Percentiles rank a stretch among this genome's conserved stretches.
These are phyloP conservation scores for Oryzias curvinotus DNA, from an alignment of 2,113 vertebrate species.

Conservation along the genomic window DNA sequence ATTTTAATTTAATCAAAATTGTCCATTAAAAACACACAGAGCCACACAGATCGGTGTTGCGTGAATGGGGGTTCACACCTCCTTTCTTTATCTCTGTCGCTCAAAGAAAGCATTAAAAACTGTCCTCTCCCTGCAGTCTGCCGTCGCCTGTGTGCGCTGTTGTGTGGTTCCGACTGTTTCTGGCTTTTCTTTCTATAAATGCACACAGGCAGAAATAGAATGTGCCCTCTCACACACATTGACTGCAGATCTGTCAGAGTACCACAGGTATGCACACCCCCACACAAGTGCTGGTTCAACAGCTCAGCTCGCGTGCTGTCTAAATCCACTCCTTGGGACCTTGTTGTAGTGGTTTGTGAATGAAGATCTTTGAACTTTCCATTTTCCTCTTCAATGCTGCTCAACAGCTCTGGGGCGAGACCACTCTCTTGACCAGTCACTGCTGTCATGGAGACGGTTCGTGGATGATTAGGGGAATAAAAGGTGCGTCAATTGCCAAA, in stretches of 20 bases:
- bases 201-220: conserved; percentile 19
- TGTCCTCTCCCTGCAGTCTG: conserved; percentile 57
- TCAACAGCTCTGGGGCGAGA: conserved; percentile 26
- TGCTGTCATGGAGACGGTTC: conserved; percentile 16
- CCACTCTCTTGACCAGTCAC: conserved; percentile 24
- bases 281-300: background rate
- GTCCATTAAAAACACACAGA: background rate
- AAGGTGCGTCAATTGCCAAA: conserved; percentile 2
- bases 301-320: conserved; percentile 5
- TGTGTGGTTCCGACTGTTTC: conserved; percentile 23
- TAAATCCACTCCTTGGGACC: conserved; percentile 3
- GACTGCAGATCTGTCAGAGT: conserved; percentile 7
- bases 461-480: conserved; percentile 22
- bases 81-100: conserved; percentile 53
- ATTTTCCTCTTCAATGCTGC: conserved; percentile 12
- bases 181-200: conserved; percentile 44
- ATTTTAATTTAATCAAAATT: too few species aligned
- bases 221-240: conserved; percentile 7
- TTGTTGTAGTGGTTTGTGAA: conserved; percentile 40
- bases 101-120: conserved; percentile 56
- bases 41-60: conserved; percentile 42
- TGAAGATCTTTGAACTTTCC: conserved; percentile 36
- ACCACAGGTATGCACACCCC: background rate
- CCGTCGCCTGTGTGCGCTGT: conserved; percentile 24
- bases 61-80: conserved; percentile 69